These are phyloP conservation scores for Leptinotarsa juncta DNA, from an alignment of 2,888 invertebrate genomes.

Conservation along the genomic window DNA sequence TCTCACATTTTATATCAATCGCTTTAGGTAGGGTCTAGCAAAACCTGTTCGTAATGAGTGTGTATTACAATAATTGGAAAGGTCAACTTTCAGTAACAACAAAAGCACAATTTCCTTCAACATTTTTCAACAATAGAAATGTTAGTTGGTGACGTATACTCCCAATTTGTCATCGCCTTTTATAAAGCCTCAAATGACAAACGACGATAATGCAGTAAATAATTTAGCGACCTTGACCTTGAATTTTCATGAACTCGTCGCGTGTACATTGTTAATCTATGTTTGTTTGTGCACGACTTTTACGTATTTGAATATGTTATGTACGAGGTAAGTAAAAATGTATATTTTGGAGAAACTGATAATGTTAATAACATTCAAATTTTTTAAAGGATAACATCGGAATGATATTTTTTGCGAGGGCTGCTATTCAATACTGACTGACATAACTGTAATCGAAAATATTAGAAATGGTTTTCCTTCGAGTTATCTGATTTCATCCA, in stretches of 20 bases:
- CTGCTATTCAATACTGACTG: too few relatives aligned
- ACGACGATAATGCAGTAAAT: slow-evolving; percentile 53
- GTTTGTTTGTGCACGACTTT: slow-evolving; percentile 27
- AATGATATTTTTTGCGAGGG: too few relatives aligned
- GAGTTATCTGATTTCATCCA: too few relatives aligned
- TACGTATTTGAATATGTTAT: slow-evolving; percentile 1
- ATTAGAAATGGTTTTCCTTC: too few relatives aligned
- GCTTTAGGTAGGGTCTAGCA: too few relatives aligned
- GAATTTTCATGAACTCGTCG: slow-evolving; percentile 53
- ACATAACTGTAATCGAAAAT: too few relatives aligned
- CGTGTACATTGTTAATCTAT: slow-evolving; percentile 48
- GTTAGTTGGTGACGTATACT: slow-evolving; percentile 4
- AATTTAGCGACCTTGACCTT: slow-evolving; percentile 55
- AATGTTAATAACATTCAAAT: too few relatives aligned
- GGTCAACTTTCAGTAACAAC: background rate
- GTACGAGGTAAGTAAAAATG: background rate
- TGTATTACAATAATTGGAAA: background rate
- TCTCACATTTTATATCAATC: too few relatives aligned
- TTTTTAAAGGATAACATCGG: too few relatives aligned
- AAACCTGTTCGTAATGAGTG: background rate
- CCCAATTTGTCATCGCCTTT: slow-evolving; percentile 51
- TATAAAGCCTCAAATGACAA: slow-evolving; percentile 50
- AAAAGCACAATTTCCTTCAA: slow-evolving; percentile 10
- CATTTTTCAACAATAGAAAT: slow-evolving; percentile 5
- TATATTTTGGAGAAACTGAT: too few relatives aligned